Percentiles rank a stretch among this genome's conserved stretches.
These are phyloP conservation scores for Plebejus argus DNA, from an alignment of 2,888 invertebrate genomes.

Conservation along the genomic window DNA sequence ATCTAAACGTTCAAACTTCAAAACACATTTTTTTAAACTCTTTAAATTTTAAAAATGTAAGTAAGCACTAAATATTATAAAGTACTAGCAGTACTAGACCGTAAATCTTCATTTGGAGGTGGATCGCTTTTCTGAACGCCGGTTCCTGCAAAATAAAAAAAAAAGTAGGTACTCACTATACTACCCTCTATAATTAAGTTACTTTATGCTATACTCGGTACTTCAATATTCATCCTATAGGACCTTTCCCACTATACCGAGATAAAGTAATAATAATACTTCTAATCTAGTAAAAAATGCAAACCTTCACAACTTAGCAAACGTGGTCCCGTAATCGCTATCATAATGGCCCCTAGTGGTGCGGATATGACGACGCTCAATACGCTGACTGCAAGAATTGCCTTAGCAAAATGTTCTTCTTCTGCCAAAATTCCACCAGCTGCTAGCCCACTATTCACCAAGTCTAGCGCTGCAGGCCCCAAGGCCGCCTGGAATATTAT, in stretches of 20 bases:
- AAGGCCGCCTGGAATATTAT: constrained; percentile 82
- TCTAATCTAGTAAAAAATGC: no score
- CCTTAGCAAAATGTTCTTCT: constrained; percentile 78
- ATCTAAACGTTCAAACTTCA: no score
- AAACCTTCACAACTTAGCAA: constrained; percentile 61
- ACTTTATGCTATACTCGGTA: no score
- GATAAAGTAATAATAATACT: no score
- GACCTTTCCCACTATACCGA: no score
- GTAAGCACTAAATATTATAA: not conserved
- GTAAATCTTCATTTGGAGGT: not conserved
- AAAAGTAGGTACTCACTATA: no score
- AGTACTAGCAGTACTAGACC: not conserved
- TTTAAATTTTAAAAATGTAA: no score
- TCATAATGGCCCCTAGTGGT: constrained; percentile 86
- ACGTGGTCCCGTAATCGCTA: constrained; percentile 84
- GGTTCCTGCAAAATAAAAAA: not conserved
- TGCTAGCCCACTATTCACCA: constrained; percentile 65
- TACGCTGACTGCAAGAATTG: constrained; percentile 85
- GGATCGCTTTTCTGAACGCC: not conserved
- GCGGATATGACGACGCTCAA: constrained; percentile 88
- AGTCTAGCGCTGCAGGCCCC: constrained; percentile 84
- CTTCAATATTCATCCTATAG: no score
- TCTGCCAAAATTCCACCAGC: constrained; percentile 60
- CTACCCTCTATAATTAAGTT: no score
- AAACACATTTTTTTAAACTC: no score